Evolutionary conservation across 2,888 invertebrate species (phyloP), one percentile per base, ranked within the genome.

Genomic region (Melinaea menophilus): DNA sequence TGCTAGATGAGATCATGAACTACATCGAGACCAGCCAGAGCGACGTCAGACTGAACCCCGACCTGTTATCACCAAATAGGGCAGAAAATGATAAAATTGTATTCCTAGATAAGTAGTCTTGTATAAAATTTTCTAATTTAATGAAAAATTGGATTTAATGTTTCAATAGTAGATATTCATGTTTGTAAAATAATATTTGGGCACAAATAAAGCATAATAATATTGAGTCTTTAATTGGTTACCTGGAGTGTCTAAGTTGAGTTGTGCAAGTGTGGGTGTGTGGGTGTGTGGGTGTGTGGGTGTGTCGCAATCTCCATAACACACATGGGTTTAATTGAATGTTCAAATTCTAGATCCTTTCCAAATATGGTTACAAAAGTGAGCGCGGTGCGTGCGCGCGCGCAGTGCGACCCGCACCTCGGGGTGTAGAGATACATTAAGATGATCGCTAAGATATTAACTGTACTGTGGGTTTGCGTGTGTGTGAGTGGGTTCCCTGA

Each of bases 401-500:
- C 81, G 77, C 90, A 90, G 87, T 90, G 75, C 72, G 66, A 74
- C 68, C 72, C 74, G 74, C 75, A 77, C 74, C 77, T 81, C 79
- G 71, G 73, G 69, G 61, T 71, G 71, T 73, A 73, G 31, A 22
- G 22, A 31, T 56, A 35, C 58, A 61, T 61, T 37, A 41, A 71
- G 68, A 88, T 88, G 82, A 73, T 87, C 33, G 72, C 75, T 13
- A 84, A 80, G 71, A 69, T 87, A 41, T 65, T 85, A 54, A 70
- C 85, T 62, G 73, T 84, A 63, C 71, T 85, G 55, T 74, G 86
- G 71, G 22, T 72, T 34, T 82, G 80, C 73, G 84, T 81, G 76
- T 78, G 85, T 63, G 85, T 84, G 64, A 77, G 82, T 57, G 91
- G 92, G 67, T 95, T 95, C 78, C 95, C 95, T n/a, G 95, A 95